Conservation (phyloP, 2,113 vertebrate genomes). For the Solenodon paradoxus region DNA sequence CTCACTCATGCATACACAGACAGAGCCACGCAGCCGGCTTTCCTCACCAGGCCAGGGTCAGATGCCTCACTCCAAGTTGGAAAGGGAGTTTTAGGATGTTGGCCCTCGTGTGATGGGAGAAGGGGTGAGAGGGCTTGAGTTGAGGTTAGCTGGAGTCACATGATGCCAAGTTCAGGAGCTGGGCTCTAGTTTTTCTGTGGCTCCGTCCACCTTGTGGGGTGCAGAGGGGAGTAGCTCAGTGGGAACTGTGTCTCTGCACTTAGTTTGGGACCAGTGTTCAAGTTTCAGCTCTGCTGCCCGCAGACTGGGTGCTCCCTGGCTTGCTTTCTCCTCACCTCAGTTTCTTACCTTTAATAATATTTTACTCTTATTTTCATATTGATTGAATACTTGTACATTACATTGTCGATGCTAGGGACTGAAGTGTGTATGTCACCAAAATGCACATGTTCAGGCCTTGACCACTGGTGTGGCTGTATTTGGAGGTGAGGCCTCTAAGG, state of each 20-base stretch:
- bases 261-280: fast-evolving
- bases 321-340: not conserved
- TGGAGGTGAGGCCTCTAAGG: not conserved
- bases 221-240: fast-evolving
- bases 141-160: not conserved
- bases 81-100: not conserved
- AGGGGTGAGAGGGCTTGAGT: not conserved
- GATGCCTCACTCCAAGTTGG: not conserved
- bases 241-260: too few species aligned
- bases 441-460: not conserved
- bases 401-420: not conserved
- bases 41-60: fast-evolving
- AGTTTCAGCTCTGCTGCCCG: not conserved
- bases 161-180: not conserved
- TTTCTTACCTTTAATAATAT: not conserved
- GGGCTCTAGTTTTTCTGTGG: not conserved
- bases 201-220: not conserved
- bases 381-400: not conserved
- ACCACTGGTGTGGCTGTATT: not conserved
- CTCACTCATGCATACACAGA: not conserved
- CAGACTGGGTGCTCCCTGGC: fast-evolving
- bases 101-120: not conserved
- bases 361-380: not conserved
- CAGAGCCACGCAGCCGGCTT: not conserved
- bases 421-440: not conserved